Percentiles rank a stretch among this genome's conserved stretches.
These are phyloP conservation scores for Salticus scenicus DNA, from an alignment of 2,888 invertebrate species.

Conservation along the genomic window DNA sequence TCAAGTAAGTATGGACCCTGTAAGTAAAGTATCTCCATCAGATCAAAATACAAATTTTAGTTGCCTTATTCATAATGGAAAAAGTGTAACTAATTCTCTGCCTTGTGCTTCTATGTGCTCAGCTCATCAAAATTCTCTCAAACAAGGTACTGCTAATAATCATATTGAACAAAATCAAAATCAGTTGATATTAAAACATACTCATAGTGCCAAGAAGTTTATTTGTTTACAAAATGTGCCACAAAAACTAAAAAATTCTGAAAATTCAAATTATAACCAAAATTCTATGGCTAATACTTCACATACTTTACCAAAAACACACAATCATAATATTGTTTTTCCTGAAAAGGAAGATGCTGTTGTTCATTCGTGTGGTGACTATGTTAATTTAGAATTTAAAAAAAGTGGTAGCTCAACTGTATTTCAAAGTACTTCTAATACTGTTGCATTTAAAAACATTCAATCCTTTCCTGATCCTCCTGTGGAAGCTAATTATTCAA, in stretches of 20 bases:
- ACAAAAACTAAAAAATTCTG: neutral
- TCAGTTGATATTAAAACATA: neutral
- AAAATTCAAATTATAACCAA: neutral
- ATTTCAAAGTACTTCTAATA: neutral
- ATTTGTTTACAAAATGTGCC: neutral
- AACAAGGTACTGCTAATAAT: conserved; percentile 2
- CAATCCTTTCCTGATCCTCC: conserved; percentile 11
- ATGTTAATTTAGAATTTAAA: conserved; percentile 65
- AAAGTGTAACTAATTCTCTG: neutral
- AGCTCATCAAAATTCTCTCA: conserved; percentile 13
- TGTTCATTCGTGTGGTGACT: conserved; percentile 40
- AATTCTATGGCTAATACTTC: neutral
- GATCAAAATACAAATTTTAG: conserved; percentile 54
- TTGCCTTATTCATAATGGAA: conserved; percentile 18
- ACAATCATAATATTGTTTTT: conserved; percentile 15
- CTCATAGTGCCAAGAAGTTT: neutral
- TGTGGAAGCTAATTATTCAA: conserved; percentile 35
- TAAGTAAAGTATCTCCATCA: conserved; percentile 18
- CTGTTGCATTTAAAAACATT: neutral
- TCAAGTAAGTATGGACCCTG: neutral
- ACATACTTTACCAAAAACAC: conserved; percentile 14
- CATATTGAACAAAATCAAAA: conserved; percentile 27
- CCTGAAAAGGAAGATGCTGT: neutral
- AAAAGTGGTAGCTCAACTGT: conserved; percentile 5
- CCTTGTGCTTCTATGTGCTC: conserved; percentile 47